Conservation (phyloP, 2,797 vertebrate species). For the Sebastes wilsoni region DNA sequence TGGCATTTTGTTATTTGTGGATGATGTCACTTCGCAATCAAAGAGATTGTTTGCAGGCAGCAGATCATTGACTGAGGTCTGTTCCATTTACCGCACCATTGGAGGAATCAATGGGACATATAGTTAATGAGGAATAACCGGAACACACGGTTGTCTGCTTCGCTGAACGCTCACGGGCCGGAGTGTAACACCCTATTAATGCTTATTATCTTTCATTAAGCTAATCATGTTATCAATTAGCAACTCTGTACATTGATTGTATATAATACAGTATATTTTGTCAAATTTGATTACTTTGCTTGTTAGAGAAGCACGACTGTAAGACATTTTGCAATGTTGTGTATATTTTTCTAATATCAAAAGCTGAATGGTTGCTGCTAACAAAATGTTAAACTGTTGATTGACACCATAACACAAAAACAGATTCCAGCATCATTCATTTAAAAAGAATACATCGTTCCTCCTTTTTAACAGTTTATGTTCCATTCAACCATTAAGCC, state of each 20-base stretch:
- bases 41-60: slow-evolving; percentile 49
- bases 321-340: not conserved
- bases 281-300: not conserved
- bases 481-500: slow-evolving; percentile 14
- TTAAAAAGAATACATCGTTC: not conserved
- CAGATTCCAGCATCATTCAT: not conserved
- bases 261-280: slow-evolving; percentile 5
- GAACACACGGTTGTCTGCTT: slow-evolving; percentile 57
- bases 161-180: slow-evolving; percentile 42
- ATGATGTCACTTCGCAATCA: slow-evolving; percentile 48
- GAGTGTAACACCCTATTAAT: slow-evolving; percentile 51
- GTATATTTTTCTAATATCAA: not conserved
- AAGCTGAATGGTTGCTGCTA: not conserved
- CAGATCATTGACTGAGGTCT: slow-evolving; percentile 57
- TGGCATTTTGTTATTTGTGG: not conserved
- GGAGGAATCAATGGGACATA: slow-evolving; percentile 72
- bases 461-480: slow-evolving; percentile 6
- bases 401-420: not conserved
- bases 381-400: not conserved
- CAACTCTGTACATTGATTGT: slow-evolving; percentile 16
- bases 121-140: slow-evolving; percentile 73
- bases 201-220: slow-evolving; percentile 52
- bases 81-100: slow-evolving; percentile 69
- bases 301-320: not conserved
- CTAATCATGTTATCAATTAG: slow-evolving; percentile 61